These are phyloP conservation scores for Pammene fasciana DNA, from an alignment of 2,888 invertebrate species.

Conservation along the genomic window DNA sequence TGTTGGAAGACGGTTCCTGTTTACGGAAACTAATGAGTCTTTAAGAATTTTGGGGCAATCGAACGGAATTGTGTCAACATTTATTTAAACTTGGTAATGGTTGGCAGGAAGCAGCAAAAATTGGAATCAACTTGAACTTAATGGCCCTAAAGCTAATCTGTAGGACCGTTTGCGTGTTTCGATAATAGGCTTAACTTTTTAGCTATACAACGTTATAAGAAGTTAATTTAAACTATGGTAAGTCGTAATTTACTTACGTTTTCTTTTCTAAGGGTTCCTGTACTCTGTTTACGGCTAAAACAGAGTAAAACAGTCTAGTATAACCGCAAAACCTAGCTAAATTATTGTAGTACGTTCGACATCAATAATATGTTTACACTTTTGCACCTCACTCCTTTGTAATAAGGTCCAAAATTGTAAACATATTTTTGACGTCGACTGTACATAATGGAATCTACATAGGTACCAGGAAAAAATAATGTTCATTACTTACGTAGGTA, in stretches of 20 bases:
- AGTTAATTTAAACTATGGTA: constrained; percentile 2
- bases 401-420: no score
- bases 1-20: constrained; percentile 66
- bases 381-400: no score
- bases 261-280: no score
- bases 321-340: no score
- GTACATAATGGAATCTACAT: no score
- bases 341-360: no score
- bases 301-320: background rate
- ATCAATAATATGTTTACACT: no score
- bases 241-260: background rate
- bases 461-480: no score
- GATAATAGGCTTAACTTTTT: constrained; percentile 27
- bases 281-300: no score
- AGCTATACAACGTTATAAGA: background rate
- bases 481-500: no score
- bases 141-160: constrained; percentile 36
- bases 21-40: constrained; percentile 70
- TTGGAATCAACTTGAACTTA: constrained; percentile 28
- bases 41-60: constrained; percentile 65
- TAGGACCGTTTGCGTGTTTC: constrained; percentile 20
- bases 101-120: constrained; percentile 34
- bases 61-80: constrained; percentile 47
- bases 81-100: constrained; percentile 39
- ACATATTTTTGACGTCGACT: no score